Evolutionary conservation across 2,113 vertebrate species (phyloP).

Genomic region (Toxotes jaculatrix): DNA sequence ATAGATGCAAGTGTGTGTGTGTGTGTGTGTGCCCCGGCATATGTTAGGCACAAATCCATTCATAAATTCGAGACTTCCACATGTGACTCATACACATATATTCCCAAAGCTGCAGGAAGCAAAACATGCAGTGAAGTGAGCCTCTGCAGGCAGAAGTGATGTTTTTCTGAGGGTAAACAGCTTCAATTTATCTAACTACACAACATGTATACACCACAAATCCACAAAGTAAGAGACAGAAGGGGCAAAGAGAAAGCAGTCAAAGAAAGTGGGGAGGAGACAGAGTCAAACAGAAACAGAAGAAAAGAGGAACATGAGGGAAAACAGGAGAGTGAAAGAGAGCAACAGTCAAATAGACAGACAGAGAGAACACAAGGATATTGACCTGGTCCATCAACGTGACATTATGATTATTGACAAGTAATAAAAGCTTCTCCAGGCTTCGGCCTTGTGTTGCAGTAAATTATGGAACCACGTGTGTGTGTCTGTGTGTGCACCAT

Average conservation of each 20-base stretch:
- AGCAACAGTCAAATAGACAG: constrained; percentile 29
- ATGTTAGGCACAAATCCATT: constrained; percentile 27
- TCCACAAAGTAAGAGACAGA: neutral
- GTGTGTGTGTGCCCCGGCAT: neutral
- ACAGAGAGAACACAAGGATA: constrained; percentile 56
- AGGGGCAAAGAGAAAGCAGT: neutral
- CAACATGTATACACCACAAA: neutral
- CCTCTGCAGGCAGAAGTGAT: neutral
- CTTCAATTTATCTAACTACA: neutral
- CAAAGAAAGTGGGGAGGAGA: neutral
- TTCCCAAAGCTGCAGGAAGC: neutral
- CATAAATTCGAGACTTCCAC: constrained; percentile 23
- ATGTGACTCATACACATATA: constrained; percentile 13
- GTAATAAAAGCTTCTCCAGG: constrained; percentile 75
- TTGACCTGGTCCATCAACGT: constrained; percentile 76
- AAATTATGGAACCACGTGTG: constrained; percentile 52
- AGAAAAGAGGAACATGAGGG: neutral
- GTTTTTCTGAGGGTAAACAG: neutral
- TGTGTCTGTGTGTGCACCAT: constrained; percentile 35
- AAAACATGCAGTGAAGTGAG: neutral
- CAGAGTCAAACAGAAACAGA: constrained; percentile 13
- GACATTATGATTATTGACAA: constrained; percentile 81
- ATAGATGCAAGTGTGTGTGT: constrained; percentile 11
- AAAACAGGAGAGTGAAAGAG: neutral
- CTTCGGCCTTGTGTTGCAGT: constrained; percentile 69